Conservation (phyloP, 2,113 vertebrate species). For the Hemibagrus wyckioides region DNA sequence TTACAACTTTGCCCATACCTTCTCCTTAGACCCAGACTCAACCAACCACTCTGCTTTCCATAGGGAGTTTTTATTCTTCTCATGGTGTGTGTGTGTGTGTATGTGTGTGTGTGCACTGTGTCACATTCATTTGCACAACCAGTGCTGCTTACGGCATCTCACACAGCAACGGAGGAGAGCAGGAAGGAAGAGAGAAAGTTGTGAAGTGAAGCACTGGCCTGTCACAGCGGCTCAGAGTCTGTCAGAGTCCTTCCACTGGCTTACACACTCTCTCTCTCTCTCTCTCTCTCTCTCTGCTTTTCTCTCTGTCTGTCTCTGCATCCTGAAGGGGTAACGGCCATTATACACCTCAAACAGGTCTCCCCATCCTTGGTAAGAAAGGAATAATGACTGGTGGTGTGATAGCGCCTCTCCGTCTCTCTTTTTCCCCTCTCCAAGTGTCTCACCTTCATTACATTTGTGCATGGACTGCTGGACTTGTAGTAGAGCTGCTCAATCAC, state of each 20-base stretch:
- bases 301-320: constrained; percentile 29
- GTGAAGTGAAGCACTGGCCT: constrained; percentile 40
- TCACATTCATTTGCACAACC: constrained; percentile 40
- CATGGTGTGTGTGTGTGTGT: neutral
- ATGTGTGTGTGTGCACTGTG: neutral
- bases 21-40: constrained; percentile 18
- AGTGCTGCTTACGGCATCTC: constrained; percentile 1
- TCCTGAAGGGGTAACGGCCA: constrained; percentile 51
- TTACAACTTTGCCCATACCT: constrained; percentile 65
- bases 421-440: constrained; percentile 1
- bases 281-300: constrained; percentile 27
- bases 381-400: constrained; percentile 52
- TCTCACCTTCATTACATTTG: constrained; percentile 50
- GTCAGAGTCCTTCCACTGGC: constrained; percentile 40
- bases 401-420: constrained; percentile 42
- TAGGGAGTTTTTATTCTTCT: constrained; percentile 29
- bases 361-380: constrained; percentile 27
- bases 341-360: constrained; percentile 50
- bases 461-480: constrained; percentile 41
- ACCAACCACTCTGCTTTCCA: constrained; percentile 7
- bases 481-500: constrained; percentile 40
- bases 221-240: constrained; percentile 40
- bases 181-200: constrained; percentile 42
- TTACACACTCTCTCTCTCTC: neutral
- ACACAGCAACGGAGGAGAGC: neutral